A percentile compares a stretch with the other conserved stretches of the same genome.
Evolutionary conservation across 1,140 invertebrate genomes (phyloP).

Genomic region (Laupala kohalensis): DNA sequence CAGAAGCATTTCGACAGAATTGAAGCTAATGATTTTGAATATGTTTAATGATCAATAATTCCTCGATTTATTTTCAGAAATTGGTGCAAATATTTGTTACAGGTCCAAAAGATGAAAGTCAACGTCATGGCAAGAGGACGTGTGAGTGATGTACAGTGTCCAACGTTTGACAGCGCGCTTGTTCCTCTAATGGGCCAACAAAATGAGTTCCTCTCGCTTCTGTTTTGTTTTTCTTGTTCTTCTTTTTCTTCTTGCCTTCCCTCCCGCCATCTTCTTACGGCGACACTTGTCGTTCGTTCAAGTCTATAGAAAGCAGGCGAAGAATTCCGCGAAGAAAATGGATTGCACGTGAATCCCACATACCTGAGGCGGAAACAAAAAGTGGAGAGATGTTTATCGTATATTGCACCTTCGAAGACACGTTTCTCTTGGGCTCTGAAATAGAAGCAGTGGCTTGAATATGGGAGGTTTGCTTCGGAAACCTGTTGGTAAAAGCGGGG

Average conservation of each 20-base stretch:
- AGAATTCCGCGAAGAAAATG: conserved; percentile 8
- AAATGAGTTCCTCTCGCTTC: neutral
- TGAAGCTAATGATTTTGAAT: no score
- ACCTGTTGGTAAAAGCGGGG: no score
- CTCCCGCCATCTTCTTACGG: no score
- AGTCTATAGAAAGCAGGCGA: conserved; percentile 1
- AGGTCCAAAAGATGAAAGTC: no score
- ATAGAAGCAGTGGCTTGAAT: no score
- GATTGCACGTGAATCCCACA: conserved; percentile 2
- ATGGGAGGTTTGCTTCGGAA: no score
- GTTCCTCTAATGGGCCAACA: conserved; percentile 4
- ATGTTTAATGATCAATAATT: no score
- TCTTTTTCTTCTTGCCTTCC: no score
- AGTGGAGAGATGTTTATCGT: conserved; percentile 3
- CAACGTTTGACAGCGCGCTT: neutral
- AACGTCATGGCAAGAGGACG: neutral
- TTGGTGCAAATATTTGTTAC: no score
- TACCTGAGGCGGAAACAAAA: neutral
- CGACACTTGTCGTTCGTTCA: no score
- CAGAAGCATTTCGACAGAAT: no score
- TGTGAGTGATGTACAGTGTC: conserved; percentile 1
- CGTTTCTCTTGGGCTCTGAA: neutral
- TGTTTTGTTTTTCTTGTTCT: neutral
- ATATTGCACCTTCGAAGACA: neutral
- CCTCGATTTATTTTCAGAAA: no score